Conservation (phyloP, 2,888 invertebrate species). For the Parochlus steinenii region DNA sequence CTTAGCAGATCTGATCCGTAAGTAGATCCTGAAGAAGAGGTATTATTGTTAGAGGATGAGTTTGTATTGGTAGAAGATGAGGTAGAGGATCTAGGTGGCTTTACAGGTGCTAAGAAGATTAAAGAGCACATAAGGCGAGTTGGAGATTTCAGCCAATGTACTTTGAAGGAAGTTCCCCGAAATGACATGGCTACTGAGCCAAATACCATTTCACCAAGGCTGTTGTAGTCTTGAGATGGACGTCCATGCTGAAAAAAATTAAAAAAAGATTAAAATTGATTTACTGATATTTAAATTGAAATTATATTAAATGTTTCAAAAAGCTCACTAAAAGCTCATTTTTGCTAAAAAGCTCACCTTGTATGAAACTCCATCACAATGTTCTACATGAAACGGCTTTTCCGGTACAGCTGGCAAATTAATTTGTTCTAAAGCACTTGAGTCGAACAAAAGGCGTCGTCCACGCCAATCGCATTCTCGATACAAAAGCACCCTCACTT, state of each 20-base stretch:
- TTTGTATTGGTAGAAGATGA: constrained; percentile 15
- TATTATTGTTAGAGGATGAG: constrained; percentile 11
- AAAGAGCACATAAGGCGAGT: constrained; percentile 39
- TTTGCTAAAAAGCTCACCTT: constrained; percentile 34
- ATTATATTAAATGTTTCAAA: background rate
- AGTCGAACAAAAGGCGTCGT: constrained; percentile 68
- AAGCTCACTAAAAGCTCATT: background rate
- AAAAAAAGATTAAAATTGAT: background rate
- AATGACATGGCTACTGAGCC: constrained; percentile 82
- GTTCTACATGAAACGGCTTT: constrained; percentile 35
- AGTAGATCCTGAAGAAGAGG: constrained; percentile 2
- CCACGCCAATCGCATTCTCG: constrained; percentile 74
- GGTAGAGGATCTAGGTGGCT: constrained; percentile 15
- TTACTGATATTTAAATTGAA: background rate
- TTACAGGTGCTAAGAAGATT: constrained; percentile 39
- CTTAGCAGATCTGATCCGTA: constrained; percentile 10
- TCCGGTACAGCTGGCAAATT: too few species aligned
- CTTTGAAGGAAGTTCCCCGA: constrained; percentile 73
- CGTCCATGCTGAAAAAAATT: constrained; percentile 40
- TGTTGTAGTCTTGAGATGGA: constrained; percentile 48
- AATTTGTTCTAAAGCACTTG: constrained; percentile 49
- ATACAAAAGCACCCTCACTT: constrained; percentile 67
- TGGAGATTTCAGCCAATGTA: constrained; percentile 36
- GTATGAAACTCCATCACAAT: constrained; percentile 44
- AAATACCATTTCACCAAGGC: constrained; percentile 83